Evolutionary conservation across 2,888 invertebrate species (phyloP), one percentile per base, ranked within the genome.

Genomic region (Nineta flava): DNA sequence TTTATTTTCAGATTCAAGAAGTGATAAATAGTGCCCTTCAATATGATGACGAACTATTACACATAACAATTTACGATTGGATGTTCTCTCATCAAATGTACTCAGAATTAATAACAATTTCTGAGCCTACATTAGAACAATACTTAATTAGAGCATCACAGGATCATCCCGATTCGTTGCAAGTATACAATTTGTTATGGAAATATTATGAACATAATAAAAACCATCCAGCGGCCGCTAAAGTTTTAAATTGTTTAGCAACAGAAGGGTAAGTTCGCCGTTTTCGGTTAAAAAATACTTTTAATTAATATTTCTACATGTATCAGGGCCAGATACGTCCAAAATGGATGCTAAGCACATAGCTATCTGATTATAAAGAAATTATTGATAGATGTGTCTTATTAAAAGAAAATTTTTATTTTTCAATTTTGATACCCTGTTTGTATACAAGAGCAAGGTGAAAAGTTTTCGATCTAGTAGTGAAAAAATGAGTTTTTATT

Each of bases 51-150:
- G 92, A 96, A 62, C 72, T 94, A 13, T 76, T 94, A 51, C 96
- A 97, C 61, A 83, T 88, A 0, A 81, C 88, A 0, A 74, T 97
- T 1, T 97, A 95, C 64, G 87, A 92, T 58, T 96, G 96, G 96
- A 78, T 96, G 62, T 79, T 92, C 54, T 74, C 77, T 1, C 82
- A 84, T 62, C 76, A 83, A 56, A 74, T 88, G 62, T 76, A 81
- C 42, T 70, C 74, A 58, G 85, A 87, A 59, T 61, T 88, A 43
- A 77, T 81, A 46, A 73, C 76, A 45, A 70, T 81, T 1, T 76
- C 78, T 10, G 76, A 80, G 40, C 72, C 81, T 2, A 86, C 83
- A 9, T 69, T 93, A 44, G 90, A 92, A 64, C 73, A 77, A 21
- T 92, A 85, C 65, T 69, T 93, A 43, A 75, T 73, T 47, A 70